Base-by-base conservation (phyloP, 2,113 vertebrate species). In the Cathartes aura region DNA sequence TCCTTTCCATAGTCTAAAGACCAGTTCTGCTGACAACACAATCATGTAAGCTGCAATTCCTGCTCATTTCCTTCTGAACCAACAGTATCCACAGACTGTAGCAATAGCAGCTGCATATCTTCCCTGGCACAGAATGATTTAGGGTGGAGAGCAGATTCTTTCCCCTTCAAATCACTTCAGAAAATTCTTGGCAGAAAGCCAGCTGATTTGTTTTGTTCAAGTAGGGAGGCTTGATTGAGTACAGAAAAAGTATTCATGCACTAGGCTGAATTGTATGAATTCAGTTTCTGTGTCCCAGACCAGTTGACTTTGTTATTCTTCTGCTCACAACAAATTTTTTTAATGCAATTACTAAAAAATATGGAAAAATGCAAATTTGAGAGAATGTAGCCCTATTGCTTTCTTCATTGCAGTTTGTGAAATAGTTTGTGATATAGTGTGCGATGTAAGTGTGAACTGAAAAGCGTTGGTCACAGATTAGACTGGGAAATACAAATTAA, bases 61-160 rank as follows among this genome's bases (percentile, higher is more conserved):
- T 62, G 20, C 43, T 93, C n/a, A 7, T 74, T 94, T 92, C 58
- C 78, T 78, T 82, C 83, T 82, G 60, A 89, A 76, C 87, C 79
- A 89, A 79, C 66, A 66, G 52, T 85, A 90, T 90, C 70, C 84
- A 36, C 62, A 85, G 91, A 82, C 84, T 75, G 84, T 66, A 95
- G 93, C 91, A 89, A 85, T 50, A 95, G 92, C 97, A 97, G 92
- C 96, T 97, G 96, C 38, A 1, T 97, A 95, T 95, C 96, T 97
- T 93, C 84, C 78, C 95, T 94, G 96, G 95, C 94, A 95, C 89
- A 71, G 80, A 89, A 67, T 68, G 81, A 70, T 87, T 92, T 91
- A 82, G 95, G 91, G 96, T 94, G 92, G 90, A 95, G 96, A 95
- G 70, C 92, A 92, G 93, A 95, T 97, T 97, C 95, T 91, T 97